These are phyloP conservation scores for Phaethon lepturus DNA, from an alignment of 2,113 vertebrate genomes.

Conservation along the genomic window DNA sequence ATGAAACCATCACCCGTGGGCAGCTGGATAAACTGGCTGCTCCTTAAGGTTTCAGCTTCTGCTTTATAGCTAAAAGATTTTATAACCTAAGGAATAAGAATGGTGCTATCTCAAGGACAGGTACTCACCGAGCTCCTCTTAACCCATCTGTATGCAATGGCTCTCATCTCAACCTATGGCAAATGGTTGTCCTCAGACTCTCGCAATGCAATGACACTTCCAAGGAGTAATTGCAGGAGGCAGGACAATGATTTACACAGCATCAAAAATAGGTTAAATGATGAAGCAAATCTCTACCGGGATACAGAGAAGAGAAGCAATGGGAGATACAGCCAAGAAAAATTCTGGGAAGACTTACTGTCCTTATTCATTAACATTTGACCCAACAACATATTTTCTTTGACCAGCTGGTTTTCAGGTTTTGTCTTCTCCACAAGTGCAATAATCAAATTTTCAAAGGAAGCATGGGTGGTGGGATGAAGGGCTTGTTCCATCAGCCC, in stretches of 20 bases:
- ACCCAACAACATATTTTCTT: neutral
- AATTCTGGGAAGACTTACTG: neutral
- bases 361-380: neutral
- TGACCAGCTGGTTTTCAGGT: neutral
- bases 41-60: neutral
- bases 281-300: neutral
- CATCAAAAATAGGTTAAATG: neutral
- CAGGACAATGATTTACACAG: neutral
- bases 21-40: neutral
- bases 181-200: neutral
- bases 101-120: neutral
- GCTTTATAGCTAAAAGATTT: neutral
- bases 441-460: neutral
- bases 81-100: neutral
- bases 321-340: neutral
- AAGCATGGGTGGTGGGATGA: rapidly evolving
- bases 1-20: neutral
- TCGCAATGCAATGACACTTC: neutral
- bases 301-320: neutral
- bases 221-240: neutral
- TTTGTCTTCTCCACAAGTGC: neutral
- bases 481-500: neutral
- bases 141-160: rapidly evolving
- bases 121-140: neutral
- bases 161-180: neutral